Evolutionary conservation across 2,113 vertebrate species (phyloP), one percentile per base, ranked within the genome.

Genomic region (Geococcyx californianus): DNA sequence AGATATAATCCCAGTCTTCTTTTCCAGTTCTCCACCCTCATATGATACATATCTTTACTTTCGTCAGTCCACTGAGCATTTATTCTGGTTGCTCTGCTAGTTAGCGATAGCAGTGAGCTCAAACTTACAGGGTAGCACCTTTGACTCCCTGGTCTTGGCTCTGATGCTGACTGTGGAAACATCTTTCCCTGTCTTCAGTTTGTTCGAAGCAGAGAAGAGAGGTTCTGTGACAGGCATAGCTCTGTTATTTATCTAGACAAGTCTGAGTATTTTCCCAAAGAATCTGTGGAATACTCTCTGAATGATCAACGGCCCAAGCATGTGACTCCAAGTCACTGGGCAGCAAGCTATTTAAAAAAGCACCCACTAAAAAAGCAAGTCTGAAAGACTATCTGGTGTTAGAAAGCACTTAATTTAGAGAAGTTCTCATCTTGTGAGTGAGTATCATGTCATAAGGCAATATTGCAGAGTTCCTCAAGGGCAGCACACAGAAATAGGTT

Each of bases 101-200:
- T 36, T 55, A 90, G 70, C n/a, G 49, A 28, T 16, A 86, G 47
- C 51, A 12, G 16, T 28, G 13, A 70, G 33, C 11, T 84, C 55
- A 63, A 59, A 59, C 16, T 73, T 80, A 38, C 51, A 77, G 88
- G 63, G 81, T 17, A 90, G 55, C 45, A 62, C 20, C 31, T 93
- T 70, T 55, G 21, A 18, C 16, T 94, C 33, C 40, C 62, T 40
- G 51, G 24, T 23, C 25, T 77, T 51, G 44, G 34, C 33, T 72
- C 40, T 87, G 31, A 25, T 87, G 36, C 56, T 94, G 64, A 5
- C 80, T 92, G 81, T 95, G 69, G 81, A 96, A 95, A 93, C 63
- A 66, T 91, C 84, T 95, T 84, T 87, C 83, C 80, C 93, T 92
- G 47, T 68, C 84, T 95, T 97, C 87, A 91, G 62, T 60, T 68